Evolutionary conservation across 2,113 vertebrate species (phyloP).

Genomic region (Sylvilagus bachmani): DNA sequence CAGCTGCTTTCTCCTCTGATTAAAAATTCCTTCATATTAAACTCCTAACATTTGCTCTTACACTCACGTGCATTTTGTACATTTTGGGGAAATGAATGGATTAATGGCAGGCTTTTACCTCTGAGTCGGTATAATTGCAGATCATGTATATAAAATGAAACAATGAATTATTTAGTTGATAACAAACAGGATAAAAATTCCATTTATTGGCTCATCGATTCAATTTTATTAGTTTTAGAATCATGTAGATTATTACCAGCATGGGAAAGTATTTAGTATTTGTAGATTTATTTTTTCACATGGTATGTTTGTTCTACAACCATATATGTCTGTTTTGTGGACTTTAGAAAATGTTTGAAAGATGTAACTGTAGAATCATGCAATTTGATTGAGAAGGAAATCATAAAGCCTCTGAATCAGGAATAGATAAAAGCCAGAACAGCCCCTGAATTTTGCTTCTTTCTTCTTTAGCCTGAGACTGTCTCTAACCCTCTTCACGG

Average conservation of each 20-base stretch:
- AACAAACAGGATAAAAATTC: slow-evolving; percentile 90
- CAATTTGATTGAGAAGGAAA: slow-evolving; percentile 20
- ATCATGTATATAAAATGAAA: slow-evolving; percentile 86
- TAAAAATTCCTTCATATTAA: slow-evolving; percentile 83
- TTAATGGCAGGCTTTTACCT: slow-evolving; percentile 83
- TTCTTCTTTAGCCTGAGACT: background rate
- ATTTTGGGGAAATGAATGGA: slow-evolving; percentile 86
- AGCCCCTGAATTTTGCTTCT: background rate
- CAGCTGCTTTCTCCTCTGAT: slow-evolving; percentile 83
- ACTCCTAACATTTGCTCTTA: slow-evolving; percentile 77
- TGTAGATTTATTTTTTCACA: slow-evolving; percentile 63
- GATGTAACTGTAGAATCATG: slow-evolving; percentile 8
- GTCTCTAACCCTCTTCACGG: background rate
- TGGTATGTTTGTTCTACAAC: slow-evolving; percentile 58
- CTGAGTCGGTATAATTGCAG: slow-evolving; percentile 88
- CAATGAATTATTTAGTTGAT: slow-evolving; percentile 90
- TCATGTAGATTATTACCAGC: slow-evolving; percentile 68
- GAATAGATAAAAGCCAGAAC: background rate
- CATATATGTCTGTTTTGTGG: background rate
- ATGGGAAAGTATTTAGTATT: slow-evolving; percentile 71
- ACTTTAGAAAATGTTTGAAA: slow-evolving; percentile 32
- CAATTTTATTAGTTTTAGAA: slow-evolving; percentile 79
- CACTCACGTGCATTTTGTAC: slow-evolving; percentile 77
- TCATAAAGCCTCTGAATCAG: background rate
- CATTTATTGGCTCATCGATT: slow-evolving; percentile 84